phyloP scores from a whole-genome alignment of 2,113 vertebrate species.

The Paramormyrops kingsleyae region DNA sequence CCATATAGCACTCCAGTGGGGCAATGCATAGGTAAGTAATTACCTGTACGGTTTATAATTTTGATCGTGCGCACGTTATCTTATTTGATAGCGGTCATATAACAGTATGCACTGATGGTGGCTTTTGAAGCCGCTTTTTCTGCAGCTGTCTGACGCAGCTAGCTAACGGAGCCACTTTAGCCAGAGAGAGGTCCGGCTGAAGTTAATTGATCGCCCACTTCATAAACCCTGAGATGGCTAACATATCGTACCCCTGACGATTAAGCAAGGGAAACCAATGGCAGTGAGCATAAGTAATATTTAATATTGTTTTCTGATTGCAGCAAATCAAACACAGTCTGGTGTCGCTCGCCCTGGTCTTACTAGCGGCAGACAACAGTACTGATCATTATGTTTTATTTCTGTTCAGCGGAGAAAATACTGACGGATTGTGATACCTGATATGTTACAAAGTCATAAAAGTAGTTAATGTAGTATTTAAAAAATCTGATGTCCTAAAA shows the following conservation, averaged over 20 bases:
- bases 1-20: slow-evolving; percentile 96
- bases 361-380: background rate
- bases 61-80: background rate
- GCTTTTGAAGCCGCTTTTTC: background rate
- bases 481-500: background rate
- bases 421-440: background rate
- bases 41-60: background rate
- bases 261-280: background rate
- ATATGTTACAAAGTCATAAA: background rate
- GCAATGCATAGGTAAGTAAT: slow-evolving; percentile 52
- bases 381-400: background rate
- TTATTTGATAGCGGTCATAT: background rate
- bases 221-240: background rate
- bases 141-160: slow-evolving; percentile 1
- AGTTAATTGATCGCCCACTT: background rate
- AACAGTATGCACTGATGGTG: background rate
- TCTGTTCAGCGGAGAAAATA: background rate
- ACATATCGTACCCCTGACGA: background rate
- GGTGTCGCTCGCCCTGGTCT: background rate
- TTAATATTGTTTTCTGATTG: background rate
- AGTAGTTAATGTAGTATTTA: background rate
- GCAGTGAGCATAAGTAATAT: background rate
- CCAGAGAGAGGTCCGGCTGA: background rate
- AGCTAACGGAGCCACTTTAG: slow-evolving; percentile 27
- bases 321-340: background rate